Percentiles rank a stretch among this genome's conserved stretches.
phyloP scores from a whole-genome alignment of 2,113 vertebrate species.

The Malaclemys terrapin region DNA sequence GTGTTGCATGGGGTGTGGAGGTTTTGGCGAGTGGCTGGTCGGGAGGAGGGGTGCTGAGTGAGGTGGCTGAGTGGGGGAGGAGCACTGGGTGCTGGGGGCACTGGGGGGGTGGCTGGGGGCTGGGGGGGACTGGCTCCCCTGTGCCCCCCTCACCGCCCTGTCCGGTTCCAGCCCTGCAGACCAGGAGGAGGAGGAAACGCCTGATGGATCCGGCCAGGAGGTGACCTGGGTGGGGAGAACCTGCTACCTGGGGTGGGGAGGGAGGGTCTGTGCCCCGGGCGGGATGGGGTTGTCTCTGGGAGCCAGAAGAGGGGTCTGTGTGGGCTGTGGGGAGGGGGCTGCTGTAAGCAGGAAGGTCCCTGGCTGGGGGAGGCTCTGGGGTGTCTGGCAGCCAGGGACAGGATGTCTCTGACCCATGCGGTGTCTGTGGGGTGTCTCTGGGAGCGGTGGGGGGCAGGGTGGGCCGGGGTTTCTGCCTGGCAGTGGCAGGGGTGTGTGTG shows the following conservation, averaged over 20 bases:
- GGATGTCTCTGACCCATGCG: background rate
- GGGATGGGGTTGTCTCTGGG: background rate
- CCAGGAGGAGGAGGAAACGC: slow-evolving; percentile 53
- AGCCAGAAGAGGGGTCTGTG: background rate
- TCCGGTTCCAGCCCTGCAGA: slow-evolving; percentile 26
- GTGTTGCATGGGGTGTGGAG: too few species aligned
- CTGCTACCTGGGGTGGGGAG: background rate
- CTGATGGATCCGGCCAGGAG: slow-evolving; percentile 60
- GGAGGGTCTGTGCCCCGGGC: background rate
- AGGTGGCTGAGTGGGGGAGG: too few species aligned
- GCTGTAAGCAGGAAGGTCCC: background rate
- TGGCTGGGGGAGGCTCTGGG: background rate
- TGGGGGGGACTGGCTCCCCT: background rate
- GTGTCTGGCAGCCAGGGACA: background rate
- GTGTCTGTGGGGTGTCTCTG: background rate
- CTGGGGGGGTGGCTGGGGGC: too few species aligned
- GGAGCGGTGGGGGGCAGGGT: background rate
- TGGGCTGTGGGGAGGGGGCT: background rate
- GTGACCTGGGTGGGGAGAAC: background rate
- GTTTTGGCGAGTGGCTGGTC: too few species aligned
- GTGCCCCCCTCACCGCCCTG: background rate
- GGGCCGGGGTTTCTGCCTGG: background rate
- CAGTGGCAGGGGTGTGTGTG: too few species aligned
- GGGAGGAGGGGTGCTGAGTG: too few species aligned
- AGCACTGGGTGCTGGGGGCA: background rate